Evolutionary conservation across 2,888 invertebrate genomes (phyloP).

Genomic region (Cantharis lateralis): DNA sequence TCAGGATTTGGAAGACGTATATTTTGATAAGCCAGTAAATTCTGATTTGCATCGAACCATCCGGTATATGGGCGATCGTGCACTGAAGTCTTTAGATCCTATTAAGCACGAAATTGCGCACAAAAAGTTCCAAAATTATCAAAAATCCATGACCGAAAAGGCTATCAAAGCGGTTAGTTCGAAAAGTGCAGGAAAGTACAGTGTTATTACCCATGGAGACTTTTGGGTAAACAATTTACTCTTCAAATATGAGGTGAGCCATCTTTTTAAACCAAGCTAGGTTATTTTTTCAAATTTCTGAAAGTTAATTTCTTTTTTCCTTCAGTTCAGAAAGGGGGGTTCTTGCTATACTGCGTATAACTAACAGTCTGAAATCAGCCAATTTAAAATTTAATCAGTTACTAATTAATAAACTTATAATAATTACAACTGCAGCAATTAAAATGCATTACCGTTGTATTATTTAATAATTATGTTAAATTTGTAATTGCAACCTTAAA

Average conservation of each 20-base stretch:
- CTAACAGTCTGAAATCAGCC: too few species aligned
- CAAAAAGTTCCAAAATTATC: background rate
- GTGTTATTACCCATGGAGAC: constrained; percentile 18
- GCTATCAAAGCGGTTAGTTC: background rate
- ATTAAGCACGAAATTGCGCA: background rate
- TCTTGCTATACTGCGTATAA: too few species aligned
- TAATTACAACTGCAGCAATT: too few species aligned
- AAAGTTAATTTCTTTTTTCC: too few species aligned
- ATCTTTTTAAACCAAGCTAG: too few species aligned
- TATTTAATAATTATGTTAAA: too few species aligned
- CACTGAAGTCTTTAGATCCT: background rate
- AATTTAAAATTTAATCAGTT: too few species aligned
- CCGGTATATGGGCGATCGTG: background rate
- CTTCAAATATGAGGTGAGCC: constrained; percentile 19
- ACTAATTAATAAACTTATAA: too few species aligned
- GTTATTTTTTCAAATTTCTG: too few species aligned
- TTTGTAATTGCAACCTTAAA: too few species aligned
- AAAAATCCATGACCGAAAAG: background rate
- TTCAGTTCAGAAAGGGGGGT: too few species aligned
- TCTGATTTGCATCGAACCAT: background rate
- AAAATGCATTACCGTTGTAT: too few species aligned
- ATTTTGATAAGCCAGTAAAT: background rate
- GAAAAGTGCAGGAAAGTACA: background rate
- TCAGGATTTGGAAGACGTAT: background rate
- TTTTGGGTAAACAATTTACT: constrained; percentile 15